phyloP scores from a whole-genome alignment of 1,140 invertebrate genomes.

The Neuroterus valhalla region DNA sequence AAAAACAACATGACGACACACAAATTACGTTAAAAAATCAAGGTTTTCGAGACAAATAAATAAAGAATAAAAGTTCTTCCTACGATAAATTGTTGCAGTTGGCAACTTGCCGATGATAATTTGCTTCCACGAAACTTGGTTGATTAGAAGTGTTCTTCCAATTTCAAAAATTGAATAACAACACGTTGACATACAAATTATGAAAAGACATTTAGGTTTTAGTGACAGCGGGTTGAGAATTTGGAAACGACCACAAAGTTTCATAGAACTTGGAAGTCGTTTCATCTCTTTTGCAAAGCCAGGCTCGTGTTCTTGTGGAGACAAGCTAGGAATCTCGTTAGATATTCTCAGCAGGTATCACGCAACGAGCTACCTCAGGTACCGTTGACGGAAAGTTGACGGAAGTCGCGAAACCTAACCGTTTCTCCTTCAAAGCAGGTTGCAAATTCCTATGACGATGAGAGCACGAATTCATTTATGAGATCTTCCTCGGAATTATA shows the following conservation, averaged over 20 bases:
- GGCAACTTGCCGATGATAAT: background rate
- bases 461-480: background rate
- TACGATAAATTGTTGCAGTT: too few species aligned
- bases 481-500: background rate
- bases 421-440: conserved; percentile 1
- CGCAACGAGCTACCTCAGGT: conserved; percentile 10
- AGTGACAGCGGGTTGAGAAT: background rate
- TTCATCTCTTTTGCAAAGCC: background rate
- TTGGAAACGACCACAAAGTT: background rate
- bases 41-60: too few species aligned
- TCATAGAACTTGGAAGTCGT: background rate
- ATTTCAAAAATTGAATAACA: background rate
- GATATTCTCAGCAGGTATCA: conserved; percentile 14
- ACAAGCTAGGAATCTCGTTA: conserved; percentile 6
- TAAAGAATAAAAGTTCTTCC: too few species aligned
- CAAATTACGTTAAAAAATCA: too few species aligned
- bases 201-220: background rate
- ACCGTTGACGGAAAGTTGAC: conserved; percentile 4
- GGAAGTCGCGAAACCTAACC: conserved; percentile 14
- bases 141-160: background rate
- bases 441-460: background rate
- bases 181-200: background rate
- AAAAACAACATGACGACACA: too few species aligned
- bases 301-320: background rate
- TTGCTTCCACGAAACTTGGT: conserved; percentile 1